Base-by-base conservation (phyloP, 2,888 invertebrate species). In the Campaea margaritaria region DNA sequence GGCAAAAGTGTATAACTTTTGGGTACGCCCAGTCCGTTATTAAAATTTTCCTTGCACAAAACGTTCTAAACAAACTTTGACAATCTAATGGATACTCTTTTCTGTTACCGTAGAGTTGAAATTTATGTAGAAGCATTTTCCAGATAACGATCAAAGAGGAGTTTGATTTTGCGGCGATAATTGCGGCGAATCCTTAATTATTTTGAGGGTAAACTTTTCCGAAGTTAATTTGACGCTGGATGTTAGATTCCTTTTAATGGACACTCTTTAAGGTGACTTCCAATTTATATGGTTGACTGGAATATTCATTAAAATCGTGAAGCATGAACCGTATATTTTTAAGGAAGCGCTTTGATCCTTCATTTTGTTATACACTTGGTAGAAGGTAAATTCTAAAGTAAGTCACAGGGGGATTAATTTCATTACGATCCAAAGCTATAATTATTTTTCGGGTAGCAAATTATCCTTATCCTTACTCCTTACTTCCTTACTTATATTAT, bases 171-270 rank as follows among this genome's bases (percentile, higher is more conserved):
- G 88, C 81, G 87, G 90, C 82, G 90, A 92, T 91, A 92, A 92
- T 91, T 91, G 91, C 85, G 91, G 92, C 81, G 88, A 89, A 91
- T 91, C 91, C 89, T 88, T 91, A 91, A 92, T 92, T 92, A 91
- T 91, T 92, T 92, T 86, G 91, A 87, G 91, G 91, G 91, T 91
- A 91, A 92, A 91, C 91, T 92, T 91, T 89, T 78, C 83, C 74
- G 70, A 83, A 91, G 91, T 91, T 90, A 92, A 92, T 91, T 92
- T 91, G 84, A 85, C 79, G 83, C 77, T 86, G 86, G 81, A 82
- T 85, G 86, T 87, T 89, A 84, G 85, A 85, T 86, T 88, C 86
- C 85, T 83, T 87, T 89, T 90, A 91, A 91, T 90, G 89, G 90
- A 87, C 87, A 90, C 89, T 86, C 87, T 88, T 90, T 89, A 84